These are phyloP conservation scores for Pollachius pollachius DNA, from an alignment of 2,113 vertebrate genomes.

Conservation along the genomic window DNA sequence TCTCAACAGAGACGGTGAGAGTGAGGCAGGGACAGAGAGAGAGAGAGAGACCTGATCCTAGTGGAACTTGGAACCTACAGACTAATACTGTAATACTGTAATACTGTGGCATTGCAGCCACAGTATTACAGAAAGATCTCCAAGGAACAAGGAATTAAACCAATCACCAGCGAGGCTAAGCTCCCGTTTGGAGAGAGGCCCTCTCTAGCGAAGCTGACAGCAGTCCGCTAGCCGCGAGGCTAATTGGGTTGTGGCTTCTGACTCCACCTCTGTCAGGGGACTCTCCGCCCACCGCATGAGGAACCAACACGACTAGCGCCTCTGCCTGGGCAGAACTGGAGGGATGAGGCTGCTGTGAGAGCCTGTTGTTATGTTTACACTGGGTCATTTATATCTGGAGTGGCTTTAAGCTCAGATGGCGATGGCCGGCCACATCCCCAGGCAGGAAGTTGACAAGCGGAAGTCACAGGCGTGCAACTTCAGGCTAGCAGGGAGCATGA, in stretches of 20 bases:
- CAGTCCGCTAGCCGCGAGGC: background rate
- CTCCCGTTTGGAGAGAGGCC: background rate
- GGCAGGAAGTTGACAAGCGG: conserved; percentile 19
- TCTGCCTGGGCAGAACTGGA: background rate
- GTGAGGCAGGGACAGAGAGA: too few species aligned
- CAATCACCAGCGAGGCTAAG: too few species aligned
- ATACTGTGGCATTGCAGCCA: too few species aligned
- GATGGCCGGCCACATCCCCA: background rate
- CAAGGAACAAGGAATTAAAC: too few species aligned
- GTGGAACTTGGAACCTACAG: too few species aligned
- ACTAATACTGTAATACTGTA: too few species aligned
- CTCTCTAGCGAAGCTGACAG: conserved; percentile 6
- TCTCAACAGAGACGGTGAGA: too few species aligned
- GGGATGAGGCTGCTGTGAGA: background rate
- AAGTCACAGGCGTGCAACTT: conserved; percentile 25
- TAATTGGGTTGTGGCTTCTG: background rate
- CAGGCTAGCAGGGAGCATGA: conserved; percentile 23
- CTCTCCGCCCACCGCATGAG: background rate
- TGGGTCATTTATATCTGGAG: conserved; percentile 19
- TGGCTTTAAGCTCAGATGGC: conserved; percentile 18
- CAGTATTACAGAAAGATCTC: too few species aligned
- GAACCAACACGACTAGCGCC: background rate
- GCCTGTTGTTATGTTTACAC: conserved; percentile 16
- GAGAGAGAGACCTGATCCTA: too few species aligned
- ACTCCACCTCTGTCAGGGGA: background rate